A percentile compares a stretch with the other conserved stretches of the same genome.
phyloP scores from a whole-genome alignment of 1,140 invertebrate species.

The Melanaphis sacchari region DNA sequence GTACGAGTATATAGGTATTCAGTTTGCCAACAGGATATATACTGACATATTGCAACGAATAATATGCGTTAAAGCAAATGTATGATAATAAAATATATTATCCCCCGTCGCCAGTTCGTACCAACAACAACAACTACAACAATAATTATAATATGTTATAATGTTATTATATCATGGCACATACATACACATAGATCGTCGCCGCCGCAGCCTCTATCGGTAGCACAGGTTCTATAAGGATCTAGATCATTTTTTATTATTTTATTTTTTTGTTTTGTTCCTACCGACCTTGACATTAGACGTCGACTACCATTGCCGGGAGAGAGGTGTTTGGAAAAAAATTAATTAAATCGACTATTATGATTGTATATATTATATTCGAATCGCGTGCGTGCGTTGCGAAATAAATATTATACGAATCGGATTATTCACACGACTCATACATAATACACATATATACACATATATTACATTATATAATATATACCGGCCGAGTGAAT shows the following conservation, averaged over 20 bases:
- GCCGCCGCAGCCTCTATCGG: background rate
- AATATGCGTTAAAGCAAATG: background rate
- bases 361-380: background rate
- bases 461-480: background rate
- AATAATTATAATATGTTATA: background rate
- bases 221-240: background rate
- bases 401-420: conserved; percentile 5
- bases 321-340: background rate
- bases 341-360: conserved; percentile 15
- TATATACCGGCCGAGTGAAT: background rate
- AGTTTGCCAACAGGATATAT: background rate
- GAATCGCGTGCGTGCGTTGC: background rate
- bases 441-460: background rate
- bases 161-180: background rate
- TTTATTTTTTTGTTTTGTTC: background rate
- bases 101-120: background rate
- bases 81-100: background rate
- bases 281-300: conserved; percentile 12
- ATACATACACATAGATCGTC: background rate
- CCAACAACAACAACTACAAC: background rate
- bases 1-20: background rate
- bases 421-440: conserved; percentile 1
- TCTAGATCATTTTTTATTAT: conserved; percentile 22
- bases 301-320: background rate
- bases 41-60: background rate